A percentile compares a stretch with the other conserved stretches of the same genome.
Conservation (phyloP, 2,888 invertebrate species). For the Athrips mouffetella region DNA sequence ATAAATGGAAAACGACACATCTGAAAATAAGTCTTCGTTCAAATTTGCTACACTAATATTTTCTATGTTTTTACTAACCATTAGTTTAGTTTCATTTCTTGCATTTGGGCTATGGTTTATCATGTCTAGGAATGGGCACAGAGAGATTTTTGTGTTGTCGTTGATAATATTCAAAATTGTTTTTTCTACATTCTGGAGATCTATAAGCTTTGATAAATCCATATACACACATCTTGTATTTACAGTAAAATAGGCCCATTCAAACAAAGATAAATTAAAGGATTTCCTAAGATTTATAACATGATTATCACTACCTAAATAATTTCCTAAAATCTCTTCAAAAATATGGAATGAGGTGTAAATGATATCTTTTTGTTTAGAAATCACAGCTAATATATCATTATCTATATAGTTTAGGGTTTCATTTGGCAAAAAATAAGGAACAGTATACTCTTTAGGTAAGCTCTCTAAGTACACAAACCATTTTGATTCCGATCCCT, state of each 20-base stretch:
- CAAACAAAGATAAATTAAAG: conserved; percentile 78
- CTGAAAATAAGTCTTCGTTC: conserved; percentile 51
- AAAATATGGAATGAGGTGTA: conserved; percentile 61
- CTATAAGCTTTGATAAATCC: conserved; percentile 66
- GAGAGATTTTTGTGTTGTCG: conserved; percentile 82
- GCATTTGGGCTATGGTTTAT: conserved; percentile 88
- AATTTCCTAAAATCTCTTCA: conserved; percentile 61
- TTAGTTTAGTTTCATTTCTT: conserved; percentile 71
- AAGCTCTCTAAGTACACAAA: conserved; percentile 82
- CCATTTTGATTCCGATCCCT: conserved; percentile 76
- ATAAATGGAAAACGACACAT: conserved; percentile 66
- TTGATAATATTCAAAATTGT: conserved; percentile 61
- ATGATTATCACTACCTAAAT: conserved; percentile 49
- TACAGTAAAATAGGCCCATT: conserved; percentile 90
- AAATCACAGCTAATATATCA: conserved; percentile 72
- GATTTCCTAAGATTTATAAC: conserved; percentile 55
- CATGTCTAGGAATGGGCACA: conserved; percentile 93
- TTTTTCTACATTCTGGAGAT: conserved; percentile 61
- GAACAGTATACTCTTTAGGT: conserved; percentile 82
- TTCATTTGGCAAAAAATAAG: conserved; percentile 80
- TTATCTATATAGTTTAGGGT: conserved; percentile 78
- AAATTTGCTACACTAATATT: conserved; percentile 48
- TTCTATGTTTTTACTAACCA: conserved; percentile 50
- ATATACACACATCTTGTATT: conserved; percentile 92
- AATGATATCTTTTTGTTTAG: conserved; percentile 72